Evolutionary conservation across 1,140 invertebrate genomes (phyloP), one percentile per base, ranked within the genome.

Genomic region (Drosophila mayri): DNA sequence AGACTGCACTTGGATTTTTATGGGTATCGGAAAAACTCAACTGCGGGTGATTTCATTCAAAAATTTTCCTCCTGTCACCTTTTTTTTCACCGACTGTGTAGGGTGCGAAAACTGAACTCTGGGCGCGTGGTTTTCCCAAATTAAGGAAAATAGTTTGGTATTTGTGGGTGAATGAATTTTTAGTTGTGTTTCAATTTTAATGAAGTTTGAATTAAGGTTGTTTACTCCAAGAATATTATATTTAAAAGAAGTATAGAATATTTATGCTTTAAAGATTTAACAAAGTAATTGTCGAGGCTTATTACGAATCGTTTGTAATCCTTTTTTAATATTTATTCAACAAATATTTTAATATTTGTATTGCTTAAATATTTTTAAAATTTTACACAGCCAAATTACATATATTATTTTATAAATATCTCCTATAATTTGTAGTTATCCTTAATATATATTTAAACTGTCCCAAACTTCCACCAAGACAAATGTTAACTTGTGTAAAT

Each of bases 41-140:
- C 63, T 49, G 55, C 74, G 74, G 74, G 74, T 68, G 73, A 59
- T 68, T 77, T 68, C 74, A 77, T 77, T 77, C 63, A 77, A 55
- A 67, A 76, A 76, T 14, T 22, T 22, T 30, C 9, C 8, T 41
- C 11, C 38, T 43, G n/a, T n/a, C 28, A 4, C 9, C n/a, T n/a
- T 67, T 47, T 47, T 50, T 50, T 18, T 10, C 14, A 16, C 22
- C 49, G n/a, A 12, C 8, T 9, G 38, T n/a, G 5, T 25, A 9
- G 44, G 66, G 66, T 74, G 71, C 54, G 71, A 73, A 72, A 68
- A 72, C 38, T 46, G 40, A 43, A n/a, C 30, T 58, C 22, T 58
- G 22, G 43, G 37, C 72, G 38, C 43, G 40, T 59, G 73, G 73
- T 37, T 76, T 76, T 66, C 73, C 72, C 72, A 75, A 57, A 44